These are phyloP conservation scores for Drosophila erecta DNA, from an alignment of 1,140 invertebrate species.

Conservation along the genomic window DNA sequence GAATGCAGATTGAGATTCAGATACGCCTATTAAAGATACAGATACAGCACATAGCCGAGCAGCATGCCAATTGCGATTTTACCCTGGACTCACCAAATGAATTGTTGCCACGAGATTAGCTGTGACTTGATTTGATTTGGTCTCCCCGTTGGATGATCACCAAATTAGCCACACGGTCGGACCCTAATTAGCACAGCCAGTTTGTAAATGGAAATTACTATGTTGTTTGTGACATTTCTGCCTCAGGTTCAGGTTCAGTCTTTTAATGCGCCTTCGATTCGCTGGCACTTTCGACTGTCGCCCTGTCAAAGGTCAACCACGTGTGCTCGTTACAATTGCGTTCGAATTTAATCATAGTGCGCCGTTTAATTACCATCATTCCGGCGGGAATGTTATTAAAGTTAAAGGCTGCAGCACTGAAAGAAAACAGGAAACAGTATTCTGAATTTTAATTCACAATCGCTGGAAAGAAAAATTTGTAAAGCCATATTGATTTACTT, in stretches of 20 bases:
- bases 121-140: slow-evolving; percentile 31
- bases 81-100: slow-evolving; percentile 28
- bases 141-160: slow-evolving; percentile 36
- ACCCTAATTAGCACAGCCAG: slow-evolving; percentile 44
- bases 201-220: slow-evolving; percentile 38
- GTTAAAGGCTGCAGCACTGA: slow-evolving; percentile 11
- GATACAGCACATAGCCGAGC: slow-evolving; percentile 10
- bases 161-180: slow-evolving; percentile 49
- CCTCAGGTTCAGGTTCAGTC: slow-evolving; percentile 26
- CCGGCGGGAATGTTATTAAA: not conserved
- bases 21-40: slow-evolving; percentile 14
- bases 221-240: slow-evolving; percentile 40
- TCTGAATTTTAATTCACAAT: not conserved
- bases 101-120: slow-evolving; percentile 36
- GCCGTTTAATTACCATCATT: slow-evolving; percentile 28
- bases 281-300: slow-evolving; percentile 32
- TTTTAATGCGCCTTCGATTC: slow-evolving; percentile 27
- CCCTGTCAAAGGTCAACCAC: slow-evolving; percentile 42
- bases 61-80: slow-evolving; percentile 28
- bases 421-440: not conserved
- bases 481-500: too few species aligned
- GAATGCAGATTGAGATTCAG: slow-evolving; percentile 52
- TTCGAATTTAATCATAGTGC: slow-evolving; percentile 12
- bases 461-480: too few species aligned
- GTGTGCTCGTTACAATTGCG: slow-evolving; percentile 18